Conservation (phyloP, 2,797 vertebrate species). For the Phylloscopus collybita region DNA sequence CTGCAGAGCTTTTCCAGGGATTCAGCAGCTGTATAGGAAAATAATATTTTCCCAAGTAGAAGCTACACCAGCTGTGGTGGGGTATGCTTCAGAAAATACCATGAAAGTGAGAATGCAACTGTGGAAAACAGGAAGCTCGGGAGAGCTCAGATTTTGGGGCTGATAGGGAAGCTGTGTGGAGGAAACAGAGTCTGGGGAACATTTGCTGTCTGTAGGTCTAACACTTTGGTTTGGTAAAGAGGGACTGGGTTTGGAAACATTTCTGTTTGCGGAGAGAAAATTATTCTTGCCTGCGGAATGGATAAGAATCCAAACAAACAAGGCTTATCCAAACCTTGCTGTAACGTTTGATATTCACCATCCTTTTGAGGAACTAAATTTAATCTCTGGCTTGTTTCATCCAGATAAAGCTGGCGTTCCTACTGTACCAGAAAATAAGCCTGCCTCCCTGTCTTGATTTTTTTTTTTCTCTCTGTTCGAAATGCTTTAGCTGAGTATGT, state of each 20-base stretch:
- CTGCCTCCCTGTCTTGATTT: not conserved
- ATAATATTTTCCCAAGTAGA: not conserved
- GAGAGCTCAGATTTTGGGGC: not conserved
- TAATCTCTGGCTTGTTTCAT: slow-evolving; percentile 53
- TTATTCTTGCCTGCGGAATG: not conserved
- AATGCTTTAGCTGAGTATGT: not conserved
- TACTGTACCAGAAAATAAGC: slow-evolving; percentile 24
- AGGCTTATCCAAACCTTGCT: slow-evolving; percentile 27
- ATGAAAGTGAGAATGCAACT: not conserved
- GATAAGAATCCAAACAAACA: slow-evolving; percentile 34
- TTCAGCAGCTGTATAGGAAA: not conserved
- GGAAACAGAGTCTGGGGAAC: not conserved
- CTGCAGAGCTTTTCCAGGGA: not conserved
- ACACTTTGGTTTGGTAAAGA: not conserved
- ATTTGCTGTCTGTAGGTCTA: not conserved
- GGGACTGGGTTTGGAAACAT: not conserved
- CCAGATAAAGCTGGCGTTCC: not conserved
- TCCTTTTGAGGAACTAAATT: slow-evolving; percentile 33
- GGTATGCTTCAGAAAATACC: slow-evolving; percentile 27
- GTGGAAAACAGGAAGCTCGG: slow-evolving; percentile 22
- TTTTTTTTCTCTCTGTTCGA: not conserved
- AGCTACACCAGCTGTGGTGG: not conserved
- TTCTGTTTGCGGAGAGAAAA: slow-evolving; percentile 26
- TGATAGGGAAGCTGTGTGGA: not conserved
- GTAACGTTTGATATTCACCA: slow-evolving; percentile 36